phyloP scores from a whole-genome alignment of 2,888 invertebrate species.

The Unio delphinus region DNA sequence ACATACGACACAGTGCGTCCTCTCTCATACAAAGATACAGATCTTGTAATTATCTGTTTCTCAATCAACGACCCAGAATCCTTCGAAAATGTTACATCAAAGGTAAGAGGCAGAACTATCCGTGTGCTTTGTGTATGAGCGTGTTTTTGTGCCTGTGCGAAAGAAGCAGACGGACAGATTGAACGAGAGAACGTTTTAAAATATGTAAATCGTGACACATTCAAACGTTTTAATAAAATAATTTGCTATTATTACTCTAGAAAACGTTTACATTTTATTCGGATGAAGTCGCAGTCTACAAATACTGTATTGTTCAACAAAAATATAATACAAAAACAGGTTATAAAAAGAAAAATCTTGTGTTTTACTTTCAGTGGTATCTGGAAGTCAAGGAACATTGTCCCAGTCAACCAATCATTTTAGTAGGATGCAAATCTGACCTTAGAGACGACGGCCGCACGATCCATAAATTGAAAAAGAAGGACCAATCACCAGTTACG shows the following conservation, averaged over 20 bases:
- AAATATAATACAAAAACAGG: too few species aligned
- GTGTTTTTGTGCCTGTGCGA: background rate
- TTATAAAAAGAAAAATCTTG: too few species aligned
- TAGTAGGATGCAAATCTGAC: constrained; percentile 80
- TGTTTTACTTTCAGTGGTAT: constrained; percentile 75
- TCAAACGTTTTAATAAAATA: too few species aligned
- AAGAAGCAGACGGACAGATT: background rate
- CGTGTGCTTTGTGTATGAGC: background rate
- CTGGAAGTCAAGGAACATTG: constrained; percentile 79
- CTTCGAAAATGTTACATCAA: constrained; percentile 52
- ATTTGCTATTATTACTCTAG: background rate
- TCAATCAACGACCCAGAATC: constrained; percentile 57
- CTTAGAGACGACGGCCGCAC: constrained; percentile 76
- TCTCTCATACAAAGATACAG: constrained; percentile 57
- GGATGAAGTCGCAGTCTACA: too few species aligned
- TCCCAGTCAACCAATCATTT: constrained; percentile 76
- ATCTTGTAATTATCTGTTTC: constrained; percentile 59
- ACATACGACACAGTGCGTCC: constrained; percentile 59
- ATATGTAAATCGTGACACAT: too few species aligned
- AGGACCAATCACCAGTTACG: constrained; percentile 26
- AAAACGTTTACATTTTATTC: background rate
- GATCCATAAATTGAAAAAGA: constrained; percentile 41
- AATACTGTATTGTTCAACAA: too few species aligned
- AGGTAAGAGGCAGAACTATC: constrained; percentile 27
- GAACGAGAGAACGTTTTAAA: background rate